Percentiles rank a stretch among this genome's conserved stretches.
Evolutionary conservation across 2,113 vertebrate genomes (phyloP).

Genomic region (Nycticorax nycticorax): DNA sequence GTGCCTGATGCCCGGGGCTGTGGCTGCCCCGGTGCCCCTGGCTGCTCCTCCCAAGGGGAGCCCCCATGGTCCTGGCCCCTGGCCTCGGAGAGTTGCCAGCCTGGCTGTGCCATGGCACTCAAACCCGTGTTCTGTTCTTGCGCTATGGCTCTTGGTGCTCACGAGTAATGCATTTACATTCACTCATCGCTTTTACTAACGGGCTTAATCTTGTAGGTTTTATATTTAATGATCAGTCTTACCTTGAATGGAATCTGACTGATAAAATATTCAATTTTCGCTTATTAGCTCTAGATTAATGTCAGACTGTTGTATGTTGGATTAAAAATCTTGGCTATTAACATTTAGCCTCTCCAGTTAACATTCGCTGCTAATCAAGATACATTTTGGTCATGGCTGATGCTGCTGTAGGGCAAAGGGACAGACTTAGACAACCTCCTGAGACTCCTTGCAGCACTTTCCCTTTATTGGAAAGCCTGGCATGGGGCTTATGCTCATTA

Average conservation of each 20-base stretch:
- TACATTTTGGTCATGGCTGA: background rate
- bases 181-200: background rate
- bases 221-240: background rate
- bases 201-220: background rate
- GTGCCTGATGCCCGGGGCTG: rapidly evolving
- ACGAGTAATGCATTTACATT: background rate
- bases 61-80: rapidly evolving
- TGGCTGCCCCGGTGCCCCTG: rapidly evolving
- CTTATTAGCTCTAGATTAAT: background rate
- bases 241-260: background rate
- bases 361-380: background rate
- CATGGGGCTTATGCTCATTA: background rate
- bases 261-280: background rate
- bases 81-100: background rate
- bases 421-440: background rate
- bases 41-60: background rate
- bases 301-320: background rate
- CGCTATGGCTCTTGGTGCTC: background rate
- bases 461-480: background rate
- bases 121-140: background rate
- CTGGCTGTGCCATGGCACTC: rapidly evolving
- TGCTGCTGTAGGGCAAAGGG: background rate
- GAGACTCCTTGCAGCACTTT: background rate
- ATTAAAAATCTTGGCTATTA: background rate
- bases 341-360: background rate